A percentile compares a stretch with the other conserved stretches of the same genome.
Conservation (phyloP, 2,888 invertebrate species). For the Phymatocera aterrima region DNA sequence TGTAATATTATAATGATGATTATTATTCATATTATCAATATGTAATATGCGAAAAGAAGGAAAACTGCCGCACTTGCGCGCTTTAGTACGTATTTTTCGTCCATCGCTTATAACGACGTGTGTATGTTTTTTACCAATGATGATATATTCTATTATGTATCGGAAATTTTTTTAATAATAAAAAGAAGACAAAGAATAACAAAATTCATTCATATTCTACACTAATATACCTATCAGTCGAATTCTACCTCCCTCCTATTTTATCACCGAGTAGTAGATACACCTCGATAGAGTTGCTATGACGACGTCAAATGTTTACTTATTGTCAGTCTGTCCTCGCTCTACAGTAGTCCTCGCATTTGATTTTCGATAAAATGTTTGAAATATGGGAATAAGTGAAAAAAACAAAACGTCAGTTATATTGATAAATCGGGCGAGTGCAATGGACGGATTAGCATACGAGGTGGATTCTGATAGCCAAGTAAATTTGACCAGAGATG, state of each 20-base stretch:
- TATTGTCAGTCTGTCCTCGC: no score
- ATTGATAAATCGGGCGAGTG: neutral
- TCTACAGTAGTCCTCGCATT: no score
- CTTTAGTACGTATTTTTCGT: slow-evolving; percentile 62
- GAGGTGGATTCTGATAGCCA: neutral
- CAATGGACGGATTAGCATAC: neutral
- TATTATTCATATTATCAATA: neutral
- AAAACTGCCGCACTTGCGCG: slow-evolving; percentile 44
- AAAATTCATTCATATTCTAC: neutral
- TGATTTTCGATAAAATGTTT: no score
- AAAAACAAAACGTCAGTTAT: neutral
- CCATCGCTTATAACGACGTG: slow-evolving; percentile 66
- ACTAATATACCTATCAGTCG: neutral
- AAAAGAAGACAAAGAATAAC: slow-evolving; percentile 52
- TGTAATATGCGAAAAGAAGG: slow-evolving; percentile 15
- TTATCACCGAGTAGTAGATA: neutral
- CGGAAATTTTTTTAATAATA: slow-evolving; percentile 66
- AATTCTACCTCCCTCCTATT: neutral
- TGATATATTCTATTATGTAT: slow-evolving; percentile 58
- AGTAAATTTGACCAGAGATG: neutral
- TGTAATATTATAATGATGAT: neutral
- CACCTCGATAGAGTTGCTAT: slow-evolving; percentile 1
- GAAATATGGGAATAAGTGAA: neutral
- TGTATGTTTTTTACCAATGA: slow-evolving; percentile 71
- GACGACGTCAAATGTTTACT: slow-evolving; percentile 14